phyloP scores from a whole-genome alignment of 1,140 invertebrate genomes.

The Marisa cornuarietis region DNA sequence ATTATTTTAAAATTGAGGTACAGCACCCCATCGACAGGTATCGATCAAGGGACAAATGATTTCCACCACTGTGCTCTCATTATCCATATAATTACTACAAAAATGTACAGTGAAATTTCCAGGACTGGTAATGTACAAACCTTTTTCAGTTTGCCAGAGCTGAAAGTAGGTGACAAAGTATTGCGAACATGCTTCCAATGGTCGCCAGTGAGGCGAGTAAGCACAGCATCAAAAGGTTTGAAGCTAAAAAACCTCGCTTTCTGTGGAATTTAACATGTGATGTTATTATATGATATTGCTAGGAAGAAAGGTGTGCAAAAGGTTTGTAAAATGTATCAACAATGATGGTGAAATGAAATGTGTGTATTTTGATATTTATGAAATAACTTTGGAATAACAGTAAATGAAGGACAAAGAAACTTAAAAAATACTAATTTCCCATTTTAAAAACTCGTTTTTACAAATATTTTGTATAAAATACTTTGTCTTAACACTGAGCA shows the following conservation, averaged over 20 bases:
- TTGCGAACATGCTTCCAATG: conserved; percentile 69
- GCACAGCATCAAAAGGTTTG: conserved; percentile 3
- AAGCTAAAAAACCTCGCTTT: neutral
- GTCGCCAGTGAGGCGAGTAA: conserved; percentile 21
- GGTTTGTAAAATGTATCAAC: neutral
- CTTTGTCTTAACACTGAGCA: no score
- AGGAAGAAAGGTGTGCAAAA: neutral
- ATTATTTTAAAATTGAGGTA: no score
- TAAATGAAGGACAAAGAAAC: neutral
- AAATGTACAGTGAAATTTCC: neutral
- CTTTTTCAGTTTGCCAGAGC: conserved; percentile 68
- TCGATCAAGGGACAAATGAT: neutral
- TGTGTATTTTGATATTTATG: neutral
- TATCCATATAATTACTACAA: no score
- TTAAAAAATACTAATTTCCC: neutral
- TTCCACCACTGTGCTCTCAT: no score
- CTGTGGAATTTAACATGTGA: neutral
- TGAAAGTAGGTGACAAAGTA: conserved; percentile 71
- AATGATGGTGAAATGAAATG: neutral
- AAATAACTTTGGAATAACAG: neutral
- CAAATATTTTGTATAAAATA: no score
- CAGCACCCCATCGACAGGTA: neutral
- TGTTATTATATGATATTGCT: neutral
- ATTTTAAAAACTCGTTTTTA: neutral
- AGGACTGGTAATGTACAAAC: neutral